Base-by-base conservation (phyloP, 92 coral and sea anemone species). In the Zoanthus solanderi region DNA sequence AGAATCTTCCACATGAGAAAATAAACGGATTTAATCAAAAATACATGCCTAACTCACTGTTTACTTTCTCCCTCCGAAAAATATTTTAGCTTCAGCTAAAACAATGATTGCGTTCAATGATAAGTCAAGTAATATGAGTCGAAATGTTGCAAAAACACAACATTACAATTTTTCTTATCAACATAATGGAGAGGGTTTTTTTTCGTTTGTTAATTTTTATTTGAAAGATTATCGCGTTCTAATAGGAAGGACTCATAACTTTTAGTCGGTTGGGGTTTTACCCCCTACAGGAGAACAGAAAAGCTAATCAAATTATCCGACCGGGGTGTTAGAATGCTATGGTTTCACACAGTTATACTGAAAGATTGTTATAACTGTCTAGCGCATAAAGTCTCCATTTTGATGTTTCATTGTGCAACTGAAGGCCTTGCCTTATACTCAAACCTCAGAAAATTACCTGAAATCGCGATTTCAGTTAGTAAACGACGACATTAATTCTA, bases 271-370 rank as follows among this genome's bases (percentile, higher is more conserved):
- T 84, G 88, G 88, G 56, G 83, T 74, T 66, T 14, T 34, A 8
- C 60, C 80, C 45, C 90, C 18, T 17, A 66, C 84, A 79, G 90
- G 30, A 80, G 66, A 34, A 90, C 15, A 74, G 90, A 65, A 15
- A 90, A 79, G 84, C 90, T 90, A 90, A 90, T 90, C 85, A 78
- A 85, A 56, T 78, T 84, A 85, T 34, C 89, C 58, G 56, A 11
- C 89, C 75, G 14, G 89, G 89, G 87, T 44, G 75, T 75, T 67
- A 81, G 75, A 52, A 7, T 52, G 46, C 9, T 30, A 80, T 28
- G 60, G 63, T 42, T 16, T 67, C 44, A 29, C 60, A 67, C 74
- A 75, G 63, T 44, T 42, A 66, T 67, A 56, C 47, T 9, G 13
- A 37, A 44, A 81, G 74, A 47, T 65, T 77, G 82, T 54, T 67